These are phyloP conservation scores for Meloe dianella DNA, from an alignment of 2,888 invertebrate genomes.

Conservation along the genomic window DNA sequence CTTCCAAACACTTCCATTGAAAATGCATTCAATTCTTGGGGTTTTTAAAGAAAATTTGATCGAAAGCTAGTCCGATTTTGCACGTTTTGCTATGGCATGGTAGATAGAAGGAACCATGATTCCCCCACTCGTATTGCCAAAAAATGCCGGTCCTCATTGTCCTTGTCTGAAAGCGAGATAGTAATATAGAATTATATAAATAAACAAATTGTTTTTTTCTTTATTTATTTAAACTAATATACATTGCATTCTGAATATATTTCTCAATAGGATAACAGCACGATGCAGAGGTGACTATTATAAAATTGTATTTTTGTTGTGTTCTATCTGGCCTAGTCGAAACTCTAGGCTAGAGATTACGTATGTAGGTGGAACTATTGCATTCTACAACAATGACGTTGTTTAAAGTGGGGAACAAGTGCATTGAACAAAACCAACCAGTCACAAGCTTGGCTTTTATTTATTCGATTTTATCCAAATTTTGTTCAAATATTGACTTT, in stretches of 20 bases:
- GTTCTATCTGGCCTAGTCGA: conserved; percentile 48
- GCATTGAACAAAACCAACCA: conserved; percentile 23
- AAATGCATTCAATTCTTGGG: neutral
- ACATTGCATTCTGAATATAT: conserved; percentile 61
- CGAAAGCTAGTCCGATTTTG: neutral
- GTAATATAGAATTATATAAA: conserved; percentile 41
- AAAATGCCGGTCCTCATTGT: conserved; percentile 31
- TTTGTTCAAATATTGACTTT: too few species aligned
- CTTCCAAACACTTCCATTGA: too few species aligned
- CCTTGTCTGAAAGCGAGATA: conserved; percentile 31
- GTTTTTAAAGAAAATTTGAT: neutral
- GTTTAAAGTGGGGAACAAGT: conserved; percentile 19
- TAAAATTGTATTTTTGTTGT: conserved; percentile 18
- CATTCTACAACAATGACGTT: conserved; percentile 5
- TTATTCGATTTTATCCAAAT: too few species aligned
- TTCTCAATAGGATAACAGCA: conserved; percentile 54
- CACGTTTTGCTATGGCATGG: neutral
- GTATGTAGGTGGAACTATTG: conserved; percentile 21
- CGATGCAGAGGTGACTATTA: conserved; percentile 37
- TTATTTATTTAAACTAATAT: conserved; percentile 60
- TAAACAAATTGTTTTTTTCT: conserved; percentile 56
- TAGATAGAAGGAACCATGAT: conserved; percentile 6
- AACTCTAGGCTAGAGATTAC: conserved; percentile 13
- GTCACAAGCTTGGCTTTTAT: conserved; percentile 23
- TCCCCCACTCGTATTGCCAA: conserved; percentile 28